phyloP scores from a whole-genome alignment of 1,140 invertebrate genomes.

The Drosophila busckii region DNA sequence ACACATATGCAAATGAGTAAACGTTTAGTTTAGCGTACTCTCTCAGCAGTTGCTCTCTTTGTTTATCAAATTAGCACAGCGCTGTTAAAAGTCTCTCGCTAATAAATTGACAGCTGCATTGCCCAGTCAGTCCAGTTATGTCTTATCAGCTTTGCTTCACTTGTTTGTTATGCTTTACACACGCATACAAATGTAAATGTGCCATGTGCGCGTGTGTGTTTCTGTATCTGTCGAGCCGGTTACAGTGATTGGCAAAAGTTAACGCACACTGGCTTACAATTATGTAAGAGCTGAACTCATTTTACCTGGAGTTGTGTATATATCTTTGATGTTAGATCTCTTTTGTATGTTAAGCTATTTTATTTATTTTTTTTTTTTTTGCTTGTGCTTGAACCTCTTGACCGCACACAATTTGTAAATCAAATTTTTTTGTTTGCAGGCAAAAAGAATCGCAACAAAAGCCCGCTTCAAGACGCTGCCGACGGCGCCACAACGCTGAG shows the following conservation, averaged over 20 bases:
- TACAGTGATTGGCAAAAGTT: slow-evolving; percentile 32
- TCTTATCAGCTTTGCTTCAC: slow-evolving; percentile 44
- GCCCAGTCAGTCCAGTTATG: slow-evolving; percentile 6
- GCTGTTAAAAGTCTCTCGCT: slow-evolving; percentile 26
- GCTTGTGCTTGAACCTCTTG: neutral
- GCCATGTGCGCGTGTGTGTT: neutral
- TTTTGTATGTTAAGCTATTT: neutral
- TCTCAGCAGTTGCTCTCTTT: neutral
- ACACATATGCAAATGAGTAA: neutral
- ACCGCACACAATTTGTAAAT: slow-evolving; percentile 9
- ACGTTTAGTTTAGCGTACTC: neutral
- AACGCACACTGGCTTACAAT: slow-evolving; percentile 26
- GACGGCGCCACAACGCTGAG: slow-evolving; percentile 28
- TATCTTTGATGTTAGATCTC: neutral
- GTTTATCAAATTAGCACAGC: slow-evolving; percentile 39
- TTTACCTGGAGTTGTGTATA: slow-evolving; percentile 9
- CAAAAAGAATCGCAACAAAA: slow-evolving; percentile 67
- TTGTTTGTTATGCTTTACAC: slow-evolving; percentile 42
- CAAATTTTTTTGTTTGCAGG: slow-evolving; percentile 26
- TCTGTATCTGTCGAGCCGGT: slow-evolving; percentile 15
- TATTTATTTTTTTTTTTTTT: too few species aligned
- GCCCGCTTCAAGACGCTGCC: slow-evolving; percentile 29
- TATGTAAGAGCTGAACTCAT: slow-evolving; percentile 46
- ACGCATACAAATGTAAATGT: neutral
- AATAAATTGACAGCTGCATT: slow-evolving; percentile 8